Percentiles rank a stretch among this genome's conserved stretches.
These are phyloP conservation scores for Liasis olivaceus DNA, from an alignment of 2,797 vertebrate species.

Conservation along the genomic window DNA sequence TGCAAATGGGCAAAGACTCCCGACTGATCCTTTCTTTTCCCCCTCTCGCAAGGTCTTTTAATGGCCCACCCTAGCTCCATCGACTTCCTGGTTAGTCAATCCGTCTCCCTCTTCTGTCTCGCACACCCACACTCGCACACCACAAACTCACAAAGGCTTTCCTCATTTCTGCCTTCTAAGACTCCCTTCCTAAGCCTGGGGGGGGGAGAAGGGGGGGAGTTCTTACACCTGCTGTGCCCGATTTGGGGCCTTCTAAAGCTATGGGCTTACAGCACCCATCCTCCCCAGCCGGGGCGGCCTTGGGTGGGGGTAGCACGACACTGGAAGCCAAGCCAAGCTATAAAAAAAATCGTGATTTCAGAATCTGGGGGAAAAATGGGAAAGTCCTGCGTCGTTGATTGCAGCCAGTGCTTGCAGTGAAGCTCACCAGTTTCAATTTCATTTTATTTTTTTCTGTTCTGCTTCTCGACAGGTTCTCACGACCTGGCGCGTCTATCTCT, in stretches of 20 bases:
- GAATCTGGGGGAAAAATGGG: not conserved
- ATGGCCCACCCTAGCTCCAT: not conserved
- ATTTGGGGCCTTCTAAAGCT: not conserved
- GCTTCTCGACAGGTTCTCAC: conserved; percentile 79
- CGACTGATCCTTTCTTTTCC: not conserved
- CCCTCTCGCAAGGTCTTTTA: too few relatives aligned
- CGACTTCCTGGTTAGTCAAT: not conserved
- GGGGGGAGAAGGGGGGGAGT: not conserved
- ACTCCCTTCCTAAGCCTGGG: not conserved
- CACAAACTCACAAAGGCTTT: not conserved
- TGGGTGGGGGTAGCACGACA: not conserved
- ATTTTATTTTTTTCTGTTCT: conserved; percentile 3
- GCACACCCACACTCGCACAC: too few relatives aligned
- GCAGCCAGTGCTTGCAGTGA: not conserved
- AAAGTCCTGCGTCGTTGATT: not conserved
- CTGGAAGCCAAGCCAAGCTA: not conserved
- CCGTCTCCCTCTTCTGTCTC: not conserved
- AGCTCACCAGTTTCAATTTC: not conserved
- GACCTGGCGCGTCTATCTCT: conserved; percentile 90
- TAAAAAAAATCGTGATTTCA: not conserved
- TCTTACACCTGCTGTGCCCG: not conserved
- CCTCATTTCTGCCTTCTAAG: not conserved
- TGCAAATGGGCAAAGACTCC: not conserved
- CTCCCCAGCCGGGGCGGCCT: not conserved
- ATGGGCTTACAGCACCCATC: not conserved